Base-by-base conservation (phyloP, 1,140 invertebrate species). In the Orchestia grillus region DNA sequence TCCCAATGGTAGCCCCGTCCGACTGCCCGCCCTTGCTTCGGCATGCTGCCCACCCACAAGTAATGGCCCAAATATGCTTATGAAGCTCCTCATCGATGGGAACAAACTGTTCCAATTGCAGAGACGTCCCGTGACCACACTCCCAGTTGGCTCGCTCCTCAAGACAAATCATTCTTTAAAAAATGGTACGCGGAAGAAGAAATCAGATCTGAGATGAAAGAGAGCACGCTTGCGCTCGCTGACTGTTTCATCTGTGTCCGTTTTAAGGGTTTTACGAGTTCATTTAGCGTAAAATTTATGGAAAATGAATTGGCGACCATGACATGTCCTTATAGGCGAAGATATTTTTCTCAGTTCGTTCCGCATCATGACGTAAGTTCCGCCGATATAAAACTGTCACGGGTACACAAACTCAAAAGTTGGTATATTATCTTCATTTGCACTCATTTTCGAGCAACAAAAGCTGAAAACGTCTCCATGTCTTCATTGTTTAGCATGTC, bases 21-120 rank as follows among this genome's bases (percentile, higher is more conserved):
- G 15, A 90, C 88, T 41, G 88, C 87, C 87, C 36, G 87, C 36
- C 87, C 47, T 6, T 53, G 6, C 47, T 53, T 53, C 47, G 6
- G 47, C 47, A 53, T 53, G 87, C 87, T 87, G 88, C 88, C 88
- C 88, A 90, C 88, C 36, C 62, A 36, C 11, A 77, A 90, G 41
- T 42, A 90, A 90, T 44, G 88, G 43, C 28, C 4, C 88, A 90
- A 90, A 90, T 90, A 90, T 90, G 88, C 88, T 90, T 90, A 90
- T 90, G 88, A 90, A 43, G 15, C 8, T 4, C 8, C 8, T 23
- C 62, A 77, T 77, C 28, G 62, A 77, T 3, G 62, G 62, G 62
- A 77, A 77, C 62, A 77, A 77, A 77, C 62, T 28, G 28, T 36
- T 77, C 62, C 62, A 15, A 77, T 77, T 77, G 62, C 28, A 77